phyloP scores from a whole-genome alignment of 2,888 invertebrate species.

The Anthophora plumipes region DNA sequence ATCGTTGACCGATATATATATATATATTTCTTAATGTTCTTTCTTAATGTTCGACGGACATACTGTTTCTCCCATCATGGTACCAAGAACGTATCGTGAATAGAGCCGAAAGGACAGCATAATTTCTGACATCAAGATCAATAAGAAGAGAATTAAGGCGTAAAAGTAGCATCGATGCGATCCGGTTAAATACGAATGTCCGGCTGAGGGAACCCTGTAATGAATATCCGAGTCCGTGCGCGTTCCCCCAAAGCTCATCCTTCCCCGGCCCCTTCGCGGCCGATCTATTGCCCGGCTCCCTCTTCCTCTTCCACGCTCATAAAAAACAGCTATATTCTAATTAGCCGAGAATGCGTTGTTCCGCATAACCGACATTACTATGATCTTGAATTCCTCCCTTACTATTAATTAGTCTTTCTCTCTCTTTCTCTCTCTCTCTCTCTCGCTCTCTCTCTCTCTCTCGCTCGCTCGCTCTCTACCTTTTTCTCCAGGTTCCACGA shows the following conservation, averaged over 20 bases:
- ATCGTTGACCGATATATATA: not conserved
- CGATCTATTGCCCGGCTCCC: conserved; percentile 78
- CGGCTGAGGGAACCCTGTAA: conserved; percentile 83
- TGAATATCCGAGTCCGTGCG: conserved; percentile 80
- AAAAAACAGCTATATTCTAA: conserved; percentile 85
- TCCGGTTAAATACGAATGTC: conserved; percentile 84
- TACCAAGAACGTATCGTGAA: not conserved
- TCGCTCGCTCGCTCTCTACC: too few relatives aligned
- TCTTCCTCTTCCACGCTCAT: conserved; percentile 85
- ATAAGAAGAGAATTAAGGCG: conserved; percentile 46
- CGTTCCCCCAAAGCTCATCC: conserved; percentile 68
- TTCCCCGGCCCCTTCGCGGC: conserved; percentile 62
- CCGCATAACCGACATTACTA: conserved; percentile 60
- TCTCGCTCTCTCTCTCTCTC: too few relatives aligned
- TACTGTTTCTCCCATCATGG: not conserved
- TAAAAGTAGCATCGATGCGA: conserved; percentile 49
- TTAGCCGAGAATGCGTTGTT: conserved; percentile 79
- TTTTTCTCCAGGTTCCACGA: not conserved
- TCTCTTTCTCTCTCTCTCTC: too few relatives aligned
- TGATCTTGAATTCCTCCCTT: conserved; percentile 45
- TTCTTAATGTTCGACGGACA: not conserved
- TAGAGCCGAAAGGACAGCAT: not conserved
- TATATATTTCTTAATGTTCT: too few relatives aligned
- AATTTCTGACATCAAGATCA: conserved; percentile 1
- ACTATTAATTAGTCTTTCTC: not conserved